Conservation (phyloP, 2,888 invertebrate species). For the Acrocyrtus sp. region DNA sequence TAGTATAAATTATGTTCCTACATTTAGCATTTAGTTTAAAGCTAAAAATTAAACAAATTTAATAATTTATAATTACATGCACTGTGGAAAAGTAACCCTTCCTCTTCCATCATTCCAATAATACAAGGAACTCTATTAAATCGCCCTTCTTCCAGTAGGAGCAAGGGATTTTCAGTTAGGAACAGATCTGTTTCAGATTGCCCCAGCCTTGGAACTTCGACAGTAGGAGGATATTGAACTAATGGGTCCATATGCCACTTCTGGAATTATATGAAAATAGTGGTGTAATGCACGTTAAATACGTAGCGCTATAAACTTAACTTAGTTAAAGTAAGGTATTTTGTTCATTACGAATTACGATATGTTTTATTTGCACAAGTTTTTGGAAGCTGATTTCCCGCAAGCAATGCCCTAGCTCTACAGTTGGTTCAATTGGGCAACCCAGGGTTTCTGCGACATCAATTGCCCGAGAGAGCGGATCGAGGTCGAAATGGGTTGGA, state of each 20-base stretch:
- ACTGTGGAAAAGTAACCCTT: conserved; percentile 69
- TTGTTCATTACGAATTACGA: conserved; percentile 26
- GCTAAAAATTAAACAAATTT: background rate
- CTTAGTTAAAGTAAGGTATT: background rate
- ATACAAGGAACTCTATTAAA: conserved; percentile 69
- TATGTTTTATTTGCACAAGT: conserved; percentile 47
- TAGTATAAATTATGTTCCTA: background rate
- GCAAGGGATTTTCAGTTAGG: conserved; percentile 67
- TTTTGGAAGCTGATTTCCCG: conserved; percentile 36
- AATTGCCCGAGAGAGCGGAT: conserved; percentile 43
- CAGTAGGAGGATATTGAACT: conserved; percentile 68
- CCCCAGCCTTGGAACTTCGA: conserved; percentile 66
- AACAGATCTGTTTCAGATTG: conserved; percentile 66
- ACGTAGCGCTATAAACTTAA: background rate
- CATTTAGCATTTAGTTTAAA: background rate
- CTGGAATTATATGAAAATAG: conserved; percentile 63
- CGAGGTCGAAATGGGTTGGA: conserved; percentile 49
- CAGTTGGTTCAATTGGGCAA: conserved; percentile 50
- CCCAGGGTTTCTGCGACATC: conserved; percentile 52
- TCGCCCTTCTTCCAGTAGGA: conserved; percentile 66
- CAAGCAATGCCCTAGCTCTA: conserved; percentile 46
- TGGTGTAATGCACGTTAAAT: background rate
- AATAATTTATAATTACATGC: conserved; percentile 64
- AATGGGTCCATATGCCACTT: conserved; percentile 70
- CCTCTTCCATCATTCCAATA: conserved; percentile 68